These are phyloP conservation scores for Leucoraja erinaceus DNA, from an alignment of 2,113 vertebrate genomes.

Conservation along the genomic window DNA sequence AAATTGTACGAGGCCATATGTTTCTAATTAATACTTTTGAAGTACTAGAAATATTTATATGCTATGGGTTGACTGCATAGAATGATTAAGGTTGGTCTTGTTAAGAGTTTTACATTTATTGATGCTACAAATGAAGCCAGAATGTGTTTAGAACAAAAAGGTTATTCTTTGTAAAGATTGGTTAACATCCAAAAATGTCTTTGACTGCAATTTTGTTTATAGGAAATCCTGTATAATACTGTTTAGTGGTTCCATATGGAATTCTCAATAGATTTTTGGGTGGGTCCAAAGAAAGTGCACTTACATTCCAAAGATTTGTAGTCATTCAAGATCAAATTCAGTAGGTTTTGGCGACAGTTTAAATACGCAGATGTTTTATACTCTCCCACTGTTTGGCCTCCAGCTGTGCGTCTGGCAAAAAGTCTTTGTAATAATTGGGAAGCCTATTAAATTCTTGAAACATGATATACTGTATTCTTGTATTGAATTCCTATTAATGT, in stretches of 20 bases:
- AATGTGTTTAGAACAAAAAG: constrained; percentile 52
- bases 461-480: constrained; percentile 63
- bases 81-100: constrained; percentile 57
- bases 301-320: constrained; percentile 92
- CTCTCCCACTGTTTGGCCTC: constrained; percentile 68
- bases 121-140: constrained; percentile 47
- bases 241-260: constrained; percentile 82
- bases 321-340: constrained; percentile 98
- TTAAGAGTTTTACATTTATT: constrained; percentile 53
- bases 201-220: constrained; percentile 76
- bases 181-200: constrained; percentile 65
- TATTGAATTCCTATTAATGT: constrained; percentile 34
- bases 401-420: constrained; percentile 74
- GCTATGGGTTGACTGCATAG: constrained; percentile 29
- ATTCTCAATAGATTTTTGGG: constrained; percentile 72
- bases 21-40: constrained; percentile 71
- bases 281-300: constrained; percentile 72
- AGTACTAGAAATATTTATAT: constrained; percentile 44
- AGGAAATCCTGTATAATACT: constrained; percentile 76
- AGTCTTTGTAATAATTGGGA: constrained; percentile 78
- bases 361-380: constrained; percentile 76
- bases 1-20: constrained; percentile 61
- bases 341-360: constrained; percentile 82
- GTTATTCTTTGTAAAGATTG: constrained; percentile 61
- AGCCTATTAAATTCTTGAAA: constrained; percentile 79